Base-by-base conservation (phyloP, 2,888 invertebrate genomes). In the Sclerodermus sp. region DNA sequence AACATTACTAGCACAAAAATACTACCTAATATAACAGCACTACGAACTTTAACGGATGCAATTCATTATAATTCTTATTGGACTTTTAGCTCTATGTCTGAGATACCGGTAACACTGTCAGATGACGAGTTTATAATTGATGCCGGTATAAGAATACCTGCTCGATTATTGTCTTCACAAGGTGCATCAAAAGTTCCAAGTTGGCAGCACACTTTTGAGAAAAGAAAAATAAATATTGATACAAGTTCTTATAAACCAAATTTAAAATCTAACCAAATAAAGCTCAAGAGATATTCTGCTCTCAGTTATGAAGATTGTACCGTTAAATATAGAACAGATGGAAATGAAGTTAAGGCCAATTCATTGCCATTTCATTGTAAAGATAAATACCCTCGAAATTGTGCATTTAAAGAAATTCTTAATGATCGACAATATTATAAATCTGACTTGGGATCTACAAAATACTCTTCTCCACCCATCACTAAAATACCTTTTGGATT, bases 51-150 rank as follows among this genome's bases (percentile, higher is more conserved):
- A 18, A 67, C 67, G 5, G 64, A 57, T 44, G 64, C 67, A 15
- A 69, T 66, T 55, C 70, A 73, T 38, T 71, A 73, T 55, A 75
- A 76, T 53, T 69, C 73, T 45, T 75, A 73, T 70, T 77, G 76
- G 77, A 68, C 68, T 73, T 77, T 76, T 67, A 77, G 77, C 47
- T 77, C 77, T 36, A 70, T 74, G 73, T 75, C 76, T 2, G 73
- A 74, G 51, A 71, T 76, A 32, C 73, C 77, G 9, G 68, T 71
- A 34, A 71, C 69, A 30, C 62, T 77, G 42, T 64, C 74, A 45
- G 74, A 77, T 45, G 77, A 78, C 50, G 77, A 78, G 45, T 78
- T 78, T 50, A 68, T 77, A 49, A 76, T 77, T 18, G 77, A 78
- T 40, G 72, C 77, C 1, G 77, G 77, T n/a, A 74, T 78, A 45